Evolutionary conservation across 2,888 invertebrate species (phyloP), one percentile per base, ranked within the genome.

Genomic region (Cataglyphis livida): DNA sequence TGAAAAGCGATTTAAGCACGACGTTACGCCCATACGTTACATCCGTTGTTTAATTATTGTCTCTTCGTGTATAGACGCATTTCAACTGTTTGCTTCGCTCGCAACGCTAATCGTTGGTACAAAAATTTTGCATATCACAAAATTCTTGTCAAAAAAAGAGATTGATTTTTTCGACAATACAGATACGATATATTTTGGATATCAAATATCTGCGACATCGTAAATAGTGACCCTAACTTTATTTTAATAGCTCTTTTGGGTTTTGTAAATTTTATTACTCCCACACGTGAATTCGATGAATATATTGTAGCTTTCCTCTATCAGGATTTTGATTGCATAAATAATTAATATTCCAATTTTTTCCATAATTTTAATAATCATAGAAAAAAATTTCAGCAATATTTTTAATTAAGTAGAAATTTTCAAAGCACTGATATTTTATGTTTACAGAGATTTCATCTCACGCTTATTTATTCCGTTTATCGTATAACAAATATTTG

Each of bases 1-100:
- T 59, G 81, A 81, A 76, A 59, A 81, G 65, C 38, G 35, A 59
- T 65, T 76, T 76, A 44, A 51, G 54, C 54, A 65, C 21, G 54
- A 15, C 44, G 51, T 54, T 51, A 51, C 35, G 25, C 15, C 15
- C 48, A 12, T 18, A 48, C 18, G 48, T 44, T 44, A 54, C 64
- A 70, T 54, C 35, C 70, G 41, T 44, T 44, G 35, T 44, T 59
- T 62, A 32, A 65, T 48, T 66, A 65, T 82, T 78, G n/a, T 38
- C 21, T 12, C 65, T 21, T 38, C 35, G 59, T 35, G n/a, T 21
- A 76, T 10, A 28, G n/a, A 21, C 74, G 12, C 41, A 41, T 51
- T 62, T 61, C 32, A 28, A 38, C 28, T 21, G 48, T 51, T 6
- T 15, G 9, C 21, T 32, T 32, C 48, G 18, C 12, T 51, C 12